Evolutionary conservation across 2,113 vertebrate species (phyloP).

Genomic region (Fregata magnificens): DNA sequence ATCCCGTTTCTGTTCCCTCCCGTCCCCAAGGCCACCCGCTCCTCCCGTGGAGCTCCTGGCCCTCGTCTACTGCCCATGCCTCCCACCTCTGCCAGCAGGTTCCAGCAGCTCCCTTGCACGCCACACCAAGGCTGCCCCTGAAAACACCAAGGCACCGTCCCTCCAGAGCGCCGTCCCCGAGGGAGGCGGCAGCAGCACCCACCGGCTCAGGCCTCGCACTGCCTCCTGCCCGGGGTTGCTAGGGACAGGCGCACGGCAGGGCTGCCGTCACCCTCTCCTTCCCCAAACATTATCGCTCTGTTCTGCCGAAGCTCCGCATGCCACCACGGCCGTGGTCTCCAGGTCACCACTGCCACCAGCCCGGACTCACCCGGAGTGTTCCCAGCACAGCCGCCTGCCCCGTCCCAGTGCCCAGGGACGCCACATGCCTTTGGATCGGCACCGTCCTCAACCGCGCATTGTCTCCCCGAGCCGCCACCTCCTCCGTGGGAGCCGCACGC

Average conservation of each 20-base stretch:
- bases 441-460: fast-evolving
- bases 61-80: fast-evolving
- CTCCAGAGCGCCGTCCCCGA: fast-evolving
- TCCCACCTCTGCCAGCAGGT: not conserved
- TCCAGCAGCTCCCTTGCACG: not conserved
- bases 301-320: fast-evolving
- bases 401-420: not conserved
- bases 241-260: fast-evolving
- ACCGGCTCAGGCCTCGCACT: fast-evolving
- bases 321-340: not conserved
- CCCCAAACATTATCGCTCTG: not conserved
- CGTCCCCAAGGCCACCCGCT: not conserved
- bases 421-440: fast-evolving
- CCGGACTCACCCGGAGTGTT: fast-evolving
- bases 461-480: fast-evolving
- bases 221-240: fast-evolving
- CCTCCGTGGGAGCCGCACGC: not conserved
- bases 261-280: not conserved
- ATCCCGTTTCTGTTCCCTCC: not conserved
- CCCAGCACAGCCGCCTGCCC: fast-evolving
- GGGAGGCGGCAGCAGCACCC: not conserved
- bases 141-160: not conserved
- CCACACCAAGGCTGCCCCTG: fast-evolving
- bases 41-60: not conserved
- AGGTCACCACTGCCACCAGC: fast-evolving